Evolutionary conservation across 1,140 invertebrate species (phyloP).

Genomic region (Pogonomyrmex californicus): DNA sequence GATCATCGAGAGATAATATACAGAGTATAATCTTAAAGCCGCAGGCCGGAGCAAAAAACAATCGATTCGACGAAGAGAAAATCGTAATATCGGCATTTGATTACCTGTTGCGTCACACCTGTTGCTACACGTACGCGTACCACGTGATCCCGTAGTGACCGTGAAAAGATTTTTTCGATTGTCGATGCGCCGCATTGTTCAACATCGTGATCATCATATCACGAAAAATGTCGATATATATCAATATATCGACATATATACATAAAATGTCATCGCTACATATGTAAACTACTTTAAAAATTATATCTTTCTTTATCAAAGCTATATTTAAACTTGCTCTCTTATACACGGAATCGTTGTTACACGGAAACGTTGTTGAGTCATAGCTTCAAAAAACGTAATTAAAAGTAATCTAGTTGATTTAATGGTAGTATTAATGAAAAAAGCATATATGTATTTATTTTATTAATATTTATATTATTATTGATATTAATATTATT

Average conservation of each 20-base stretch:
- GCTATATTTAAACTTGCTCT: background rate
- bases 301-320: background rate
- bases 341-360: too few relatives aligned
- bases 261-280: too few relatives aligned
- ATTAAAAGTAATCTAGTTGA: too few relatives aligned
- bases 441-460: too few relatives aligned
- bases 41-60: constrained; percentile 14
- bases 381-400: too few relatives aligned
- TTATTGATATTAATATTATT: too few relatives aligned
- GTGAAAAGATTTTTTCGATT: constrained; percentile 74
- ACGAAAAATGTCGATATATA: background rate
- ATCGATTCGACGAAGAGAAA: constrained; percentile 40
- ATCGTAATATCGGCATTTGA: constrained; percentile 65
- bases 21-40: background rate
- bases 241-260: too few relatives aligned
- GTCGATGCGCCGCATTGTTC: constrained; percentile 38
- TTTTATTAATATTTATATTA: too few relatives aligned
- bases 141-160: constrained; percentile 65
- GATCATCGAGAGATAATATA: background rate
- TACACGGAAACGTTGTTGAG: too few relatives aligned
- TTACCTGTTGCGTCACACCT: constrained; percentile 81
- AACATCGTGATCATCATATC: background rate
- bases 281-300: too few relatives aligned
- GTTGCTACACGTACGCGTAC: constrained; percentile 68
- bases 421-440: too few relatives aligned